A percentile compares a stretch with the other conserved stretches of the same genome.
phyloP scores from a whole-genome alignment of 2,888 invertebrate species.

The Cephus nigrinus region DNA sequence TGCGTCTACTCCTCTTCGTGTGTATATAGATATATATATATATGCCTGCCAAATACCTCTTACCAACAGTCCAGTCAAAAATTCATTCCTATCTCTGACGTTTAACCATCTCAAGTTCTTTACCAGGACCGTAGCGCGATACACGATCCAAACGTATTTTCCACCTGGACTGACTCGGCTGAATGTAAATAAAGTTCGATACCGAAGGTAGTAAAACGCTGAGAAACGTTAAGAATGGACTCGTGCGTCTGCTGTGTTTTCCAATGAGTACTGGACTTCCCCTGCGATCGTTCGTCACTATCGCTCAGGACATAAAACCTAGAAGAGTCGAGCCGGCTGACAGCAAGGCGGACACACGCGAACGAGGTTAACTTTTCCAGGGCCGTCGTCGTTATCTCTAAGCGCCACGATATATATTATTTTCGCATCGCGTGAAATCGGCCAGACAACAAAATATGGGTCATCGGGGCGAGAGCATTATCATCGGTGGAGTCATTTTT shows the following conservation, averaged over 20 bases:
- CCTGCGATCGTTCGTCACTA: background rate
- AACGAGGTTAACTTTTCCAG: background rate
- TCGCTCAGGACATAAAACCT: background rate
- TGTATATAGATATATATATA: background rate
- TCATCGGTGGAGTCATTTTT: background rate
- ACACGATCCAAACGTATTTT: background rate
- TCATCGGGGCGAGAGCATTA: background rate
- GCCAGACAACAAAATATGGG: constrained; percentile 5
- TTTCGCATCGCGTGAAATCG: constrained; percentile 1
- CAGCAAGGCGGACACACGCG: background rate
- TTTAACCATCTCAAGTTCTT: background rate
- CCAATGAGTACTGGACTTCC: too few species aligned
- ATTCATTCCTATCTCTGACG: background rate
- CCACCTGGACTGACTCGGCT: background rate
- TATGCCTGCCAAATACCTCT: background rate
- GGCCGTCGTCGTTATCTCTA: background rate
- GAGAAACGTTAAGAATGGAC: background rate
- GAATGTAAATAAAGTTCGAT: background rate
- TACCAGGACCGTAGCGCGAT: background rate
- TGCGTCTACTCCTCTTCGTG: background rate
- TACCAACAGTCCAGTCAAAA: background rate
- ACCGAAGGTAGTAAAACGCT: too few species aligned
- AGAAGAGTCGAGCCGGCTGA: background rate
- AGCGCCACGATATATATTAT: background rate
- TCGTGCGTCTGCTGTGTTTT: too few species aligned